phyloP scores from a whole-genome alignment of 2,888 invertebrate genomes.

The Calliscelio sp. region DNA sequence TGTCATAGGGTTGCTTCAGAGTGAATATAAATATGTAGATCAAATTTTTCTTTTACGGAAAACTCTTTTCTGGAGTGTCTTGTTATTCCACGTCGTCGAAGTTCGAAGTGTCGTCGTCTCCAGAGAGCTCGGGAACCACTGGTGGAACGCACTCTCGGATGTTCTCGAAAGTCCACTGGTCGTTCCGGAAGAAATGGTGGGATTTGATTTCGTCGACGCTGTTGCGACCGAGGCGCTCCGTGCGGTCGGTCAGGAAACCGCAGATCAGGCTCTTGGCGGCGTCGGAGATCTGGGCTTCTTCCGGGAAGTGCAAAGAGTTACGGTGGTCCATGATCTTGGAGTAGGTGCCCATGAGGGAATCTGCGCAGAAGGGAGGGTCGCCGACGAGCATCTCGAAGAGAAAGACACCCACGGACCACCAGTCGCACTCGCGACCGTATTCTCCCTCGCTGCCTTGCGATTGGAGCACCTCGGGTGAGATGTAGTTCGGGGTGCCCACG shows the following conservation, averaged over 20 bases:
- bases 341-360: conserved; percentile 98
- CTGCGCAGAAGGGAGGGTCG: conserved; percentile 99
- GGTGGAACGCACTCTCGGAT: conserved; percentile 98
- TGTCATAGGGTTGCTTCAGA: too few species aligned
- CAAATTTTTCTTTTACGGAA: too few species aligned
- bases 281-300: conserved; percentile 96
- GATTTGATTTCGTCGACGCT: conserved; percentile 97
- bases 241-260: conserved; percentile 97
- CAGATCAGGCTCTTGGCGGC: conserved; percentile 96
- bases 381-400: conserved; percentile 99
- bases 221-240: conserved; percentile 94
- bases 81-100: conserved; percentile 99
- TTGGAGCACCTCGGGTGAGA: conserved; percentile 99
- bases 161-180: conserved; percentile 99
- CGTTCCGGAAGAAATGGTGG: conserved; percentile 98
- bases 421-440: conserved; percentile 99
- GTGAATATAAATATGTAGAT: too few species aligned
- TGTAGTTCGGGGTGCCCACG: conserved; percentile 99
- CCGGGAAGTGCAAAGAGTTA: conserved; percentile 97
- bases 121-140: conserved; percentile 97
- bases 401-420: conserved; percentile 99
- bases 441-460: conserved; percentile 98
- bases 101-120: conserved; percentile 99
- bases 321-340: conserved; percentile 99
- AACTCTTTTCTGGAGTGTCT: conserved; percentile 96